phyloP scores from a whole-genome alignment of 2,888 invertebrate species.

The Tethea ocularis region DNA sequence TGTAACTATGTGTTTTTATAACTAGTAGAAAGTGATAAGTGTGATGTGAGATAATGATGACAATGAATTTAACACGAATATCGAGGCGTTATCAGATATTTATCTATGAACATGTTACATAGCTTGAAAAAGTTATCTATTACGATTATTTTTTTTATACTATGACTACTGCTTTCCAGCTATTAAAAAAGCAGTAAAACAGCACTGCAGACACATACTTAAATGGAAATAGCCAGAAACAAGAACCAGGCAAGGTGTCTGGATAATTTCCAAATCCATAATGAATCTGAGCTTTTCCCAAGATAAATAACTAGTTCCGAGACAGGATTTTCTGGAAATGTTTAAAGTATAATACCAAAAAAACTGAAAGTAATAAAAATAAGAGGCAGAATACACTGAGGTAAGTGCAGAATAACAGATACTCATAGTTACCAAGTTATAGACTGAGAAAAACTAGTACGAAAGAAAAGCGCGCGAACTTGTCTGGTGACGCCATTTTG shows the following conservation, averaged over 20 bases:
- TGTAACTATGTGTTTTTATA: slow-evolving; percentile 45
- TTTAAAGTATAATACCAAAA: background rate
- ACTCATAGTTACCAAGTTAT: slow-evolving; percentile 30
- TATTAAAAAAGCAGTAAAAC: background rate
- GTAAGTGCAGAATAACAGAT: slow-evolving; percentile 9
- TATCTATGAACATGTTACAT: background rate
- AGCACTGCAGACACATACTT: background rate
- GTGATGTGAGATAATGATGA: slow-evolving; percentile 36
- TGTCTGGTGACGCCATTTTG: slow-evolving; percentile 30
- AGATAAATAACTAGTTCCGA: background rate
- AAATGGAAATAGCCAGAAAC: background rate
- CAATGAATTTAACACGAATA: slow-evolving; percentile 15
- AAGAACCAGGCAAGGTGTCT: background rate
- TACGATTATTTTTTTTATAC: no score
- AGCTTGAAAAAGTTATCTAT: no score
- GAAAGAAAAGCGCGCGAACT: slow-evolving; percentile 47
- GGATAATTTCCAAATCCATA: slow-evolving; percentile 6
- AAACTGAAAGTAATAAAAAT: background rate
- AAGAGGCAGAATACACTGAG: no score
- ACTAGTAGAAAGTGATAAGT: slow-evolving; percentile 53
- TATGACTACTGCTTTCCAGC: background rate
- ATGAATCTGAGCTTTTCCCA: background rate
- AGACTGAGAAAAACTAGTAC: slow-evolving; percentile 28
- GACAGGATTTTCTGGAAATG: background rate
- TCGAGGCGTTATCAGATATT: background rate